These are phyloP conservation scores for Liparis tanakae DNA, from an alignment of 2,797 vertebrate genomes.

Conservation along the genomic window DNA sequence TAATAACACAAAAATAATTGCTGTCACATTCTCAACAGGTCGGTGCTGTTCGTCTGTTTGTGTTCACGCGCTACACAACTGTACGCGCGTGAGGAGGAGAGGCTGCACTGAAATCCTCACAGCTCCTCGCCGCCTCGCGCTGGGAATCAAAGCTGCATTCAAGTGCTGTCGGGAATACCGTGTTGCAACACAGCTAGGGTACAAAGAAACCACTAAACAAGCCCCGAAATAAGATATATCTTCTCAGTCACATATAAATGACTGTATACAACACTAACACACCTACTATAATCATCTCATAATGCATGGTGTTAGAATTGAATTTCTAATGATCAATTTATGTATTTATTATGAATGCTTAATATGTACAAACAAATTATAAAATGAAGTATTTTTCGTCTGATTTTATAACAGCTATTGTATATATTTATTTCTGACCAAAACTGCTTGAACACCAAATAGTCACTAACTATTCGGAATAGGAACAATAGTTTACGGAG, in stretches of 20 bases:
- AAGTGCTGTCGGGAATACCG: neutral
- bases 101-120: conserved; percentile 53
- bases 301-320: rapidly evolving
- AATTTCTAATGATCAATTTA: neutral
- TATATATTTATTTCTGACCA: neutral
- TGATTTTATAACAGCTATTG: neutral
- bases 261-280: too few relatives aligned
- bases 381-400: neutral
- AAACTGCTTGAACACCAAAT: neutral
- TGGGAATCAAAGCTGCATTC: conserved; percentile 57
- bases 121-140: conserved; percentile 13
- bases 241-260: neutral
- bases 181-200: rapidly evolving
- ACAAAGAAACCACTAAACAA: rapidly evolving
- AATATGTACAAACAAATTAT: too few relatives aligned
- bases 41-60: conserved; percentile 19
- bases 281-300: rapidly evolving
- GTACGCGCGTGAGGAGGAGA: conserved; percentile 39
- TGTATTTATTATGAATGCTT: neutral
- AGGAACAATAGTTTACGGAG: conserved; percentile 2
- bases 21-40: conserved; percentile 60
- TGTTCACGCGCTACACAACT: conserved; percentile 37
- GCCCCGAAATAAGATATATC: rapidly evolving
- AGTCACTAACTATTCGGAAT: neutral
- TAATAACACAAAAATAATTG: neutral